Base-by-base conservation (phyloP, 2,888 invertebrate genomes). In the Gortyna flavago region DNA sequence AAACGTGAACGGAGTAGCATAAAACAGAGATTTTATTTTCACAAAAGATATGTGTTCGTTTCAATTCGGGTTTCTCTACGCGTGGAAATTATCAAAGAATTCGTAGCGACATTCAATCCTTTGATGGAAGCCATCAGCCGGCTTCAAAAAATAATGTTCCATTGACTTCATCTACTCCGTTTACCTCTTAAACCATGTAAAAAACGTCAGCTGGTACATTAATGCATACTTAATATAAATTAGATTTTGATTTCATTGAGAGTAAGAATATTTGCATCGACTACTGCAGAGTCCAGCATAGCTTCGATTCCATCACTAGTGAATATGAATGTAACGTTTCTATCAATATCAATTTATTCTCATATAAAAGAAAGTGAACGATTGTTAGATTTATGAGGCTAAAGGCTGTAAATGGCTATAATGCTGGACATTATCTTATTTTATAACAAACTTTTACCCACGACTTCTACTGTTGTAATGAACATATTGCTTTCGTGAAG, bases 381-480 rank as follows among this genome's bases (percentile, higher is more conserved):
- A 84, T 81, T 81, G 76, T 80, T 76, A 80, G 75, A 80, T 85
- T 82, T 85, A 85, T 85, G 75, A 67, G 77, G 80, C 73, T 82
- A 72, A 68, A 84, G 44, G 44, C 44, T 13, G 44, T 44, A 44
- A 44, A 44, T 44, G 65, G 59, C 76, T 73, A 81, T 84, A 66
- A 82, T 70, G 72, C 72, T 74, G 54, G 48, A 67, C 81, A 64
- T 79, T 81, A 72, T 72, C n/a, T 69, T 75, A 73, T 78, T 81
- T 75, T 70, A 79, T 57, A 84, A 78, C 79, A 79, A 72, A 84
- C 75, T 79, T 81, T 79, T 84, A 84, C 81, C 70, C 72, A 75
- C 79, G 72, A 71, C 59, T 65, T 71, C 64, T 41, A 32, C 62
- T 44, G 21, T n/a, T 68, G 65, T 62, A 75, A 83, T 81, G 65